A percentile compares a stretch with the other conserved stretches of the same genome.
Evolutionary conservation across 2,797 vertebrate species (phyloP).

Genomic region (Molossus molossus): DNA sequence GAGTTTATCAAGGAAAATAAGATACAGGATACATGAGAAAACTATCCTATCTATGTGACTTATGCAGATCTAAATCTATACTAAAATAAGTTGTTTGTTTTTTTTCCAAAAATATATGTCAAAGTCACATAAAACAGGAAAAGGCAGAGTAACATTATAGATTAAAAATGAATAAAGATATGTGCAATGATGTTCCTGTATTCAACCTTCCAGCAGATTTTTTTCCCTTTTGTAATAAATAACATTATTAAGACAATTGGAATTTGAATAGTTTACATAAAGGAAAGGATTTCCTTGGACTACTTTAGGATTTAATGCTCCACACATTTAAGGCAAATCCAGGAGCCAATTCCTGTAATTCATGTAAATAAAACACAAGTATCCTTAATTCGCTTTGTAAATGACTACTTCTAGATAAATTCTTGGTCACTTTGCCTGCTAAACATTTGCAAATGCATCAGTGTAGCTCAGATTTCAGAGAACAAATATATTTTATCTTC

Average conservation of each 20-base stretch:
- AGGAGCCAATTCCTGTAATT: not conserved
- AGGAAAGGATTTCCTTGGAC: not conserved
- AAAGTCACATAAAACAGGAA: not conserved
- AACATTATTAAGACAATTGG: not conserved
- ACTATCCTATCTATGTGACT: not conserved
- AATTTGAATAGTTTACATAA: not conserved
- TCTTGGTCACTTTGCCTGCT: not conserved
- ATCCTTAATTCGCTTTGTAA: not conserved
- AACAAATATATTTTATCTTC: not conserved
- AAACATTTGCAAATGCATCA: not conserved
- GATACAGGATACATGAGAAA: not conserved
- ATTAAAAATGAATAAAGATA: not conserved
- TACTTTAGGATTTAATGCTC: not conserved
- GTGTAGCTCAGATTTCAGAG: not conserved
- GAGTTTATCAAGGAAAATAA: not conserved
- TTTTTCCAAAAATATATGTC: not conserved
- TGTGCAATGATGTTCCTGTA: not conserved
- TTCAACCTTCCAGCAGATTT: not conserved
- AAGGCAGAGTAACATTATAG: not conserved
- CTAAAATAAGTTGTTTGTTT: not conserved
- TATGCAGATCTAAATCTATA: not conserved
- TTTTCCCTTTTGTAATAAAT: slow-evolving; percentile 5
- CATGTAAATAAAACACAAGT: not conserved
- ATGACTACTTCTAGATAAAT: not conserved
- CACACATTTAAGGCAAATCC: not conserved